Evolutionary conservation across 2,113 vertebrate genomes (phyloP), one percentile per base, ranked within the genome.

Genomic region (Campylomormyrus numenius): DNA sequence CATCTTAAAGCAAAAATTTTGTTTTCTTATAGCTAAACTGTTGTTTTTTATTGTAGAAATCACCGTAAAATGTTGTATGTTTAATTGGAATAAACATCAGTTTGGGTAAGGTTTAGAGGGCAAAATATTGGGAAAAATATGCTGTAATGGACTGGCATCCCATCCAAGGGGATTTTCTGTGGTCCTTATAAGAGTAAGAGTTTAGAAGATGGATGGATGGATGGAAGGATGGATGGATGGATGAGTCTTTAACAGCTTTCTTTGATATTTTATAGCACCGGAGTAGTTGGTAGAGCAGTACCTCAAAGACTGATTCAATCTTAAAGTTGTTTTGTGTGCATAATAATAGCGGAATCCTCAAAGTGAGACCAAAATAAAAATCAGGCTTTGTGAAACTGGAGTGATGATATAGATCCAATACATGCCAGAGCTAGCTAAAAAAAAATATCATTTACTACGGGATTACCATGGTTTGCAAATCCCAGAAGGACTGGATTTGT

Each of bases 401-500:
- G 17, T 45, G 35, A 45, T 10, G 53, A 88, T 53, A 35, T 53
- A 62, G 35, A 58, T 50, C 17, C 53, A 45, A 10, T 56, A 19
- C 27, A 87, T 53, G 50, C 84, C 80, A 87, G 56, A 89, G 85
- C 83, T 77, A 50, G 90, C 62, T 39, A 48, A 87, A 91, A 91
- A 91, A 50, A 93, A 94, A 66, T 35, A 90, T 92, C 91, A 91
- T 92, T 94, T 92, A 91, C 89, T 1, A 80, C 88, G 90, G 93
- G 94, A 95, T 96, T 95, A 95, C 86, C 77, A 74, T 90, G 92
- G 91, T 58, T 92, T 92, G 91, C 93, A 93, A 94, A 94, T 92
- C 93, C 93, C 90, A 91, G 88, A 91, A 92, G 92, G 94, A 95
- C 91, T 91, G 91, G 91, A 93, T 52, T 91, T 90, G 89, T 91